A percentile compares a stretch with the other conserved stretches of the same genome.
Evolutionary conservation across 2,888 invertebrate species (phyloP).

Genomic region (Panopea generosa): DNA sequence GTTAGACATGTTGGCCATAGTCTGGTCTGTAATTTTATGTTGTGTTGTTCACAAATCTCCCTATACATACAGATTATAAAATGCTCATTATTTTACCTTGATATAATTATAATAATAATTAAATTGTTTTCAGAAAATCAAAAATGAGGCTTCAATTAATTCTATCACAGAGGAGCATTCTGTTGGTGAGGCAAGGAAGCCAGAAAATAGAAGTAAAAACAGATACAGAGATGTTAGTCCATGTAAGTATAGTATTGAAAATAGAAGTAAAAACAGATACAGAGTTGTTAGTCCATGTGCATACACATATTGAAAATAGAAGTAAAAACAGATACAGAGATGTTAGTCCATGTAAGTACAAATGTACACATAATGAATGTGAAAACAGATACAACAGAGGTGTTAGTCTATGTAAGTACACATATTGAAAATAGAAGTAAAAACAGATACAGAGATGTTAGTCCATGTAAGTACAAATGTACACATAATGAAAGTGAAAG

Average conservation of each 20-base stretch:
- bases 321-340: conserved; percentile 96
- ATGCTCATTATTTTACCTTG: too few species aligned
- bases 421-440: conserved; percentile 92
- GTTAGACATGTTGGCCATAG: too few species aligned
- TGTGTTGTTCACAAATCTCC: too few species aligned
- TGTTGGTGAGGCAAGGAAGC: conserved; percentile 90
- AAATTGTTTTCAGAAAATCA: conserved; percentile 72
- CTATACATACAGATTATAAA: too few species aligned
- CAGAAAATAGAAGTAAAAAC: conserved; percentile 93
- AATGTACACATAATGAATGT: neutral
- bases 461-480: conserved; percentile 90
- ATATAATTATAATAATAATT: too few species aligned
- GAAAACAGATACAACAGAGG: neutral
- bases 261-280: neutral
- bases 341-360: conserved; percentile 92
- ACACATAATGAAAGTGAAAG: neutral
- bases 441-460: conserved; percentile 97
- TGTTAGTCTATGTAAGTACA: too few species aligned
- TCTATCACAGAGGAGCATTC: conserved; percentile 69
- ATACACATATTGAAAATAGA: too few species aligned
- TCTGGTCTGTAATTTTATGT: too few species aligned
- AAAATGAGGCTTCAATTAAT: conserved; percentile 74
- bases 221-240: conserved; percentile 98
- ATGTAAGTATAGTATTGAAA: conserved; percentile 85
- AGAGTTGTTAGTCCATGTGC: neutral